Conservation (phyloP, 2,113 vertebrate genomes). For the Dipodomys stephensi region DNA sequence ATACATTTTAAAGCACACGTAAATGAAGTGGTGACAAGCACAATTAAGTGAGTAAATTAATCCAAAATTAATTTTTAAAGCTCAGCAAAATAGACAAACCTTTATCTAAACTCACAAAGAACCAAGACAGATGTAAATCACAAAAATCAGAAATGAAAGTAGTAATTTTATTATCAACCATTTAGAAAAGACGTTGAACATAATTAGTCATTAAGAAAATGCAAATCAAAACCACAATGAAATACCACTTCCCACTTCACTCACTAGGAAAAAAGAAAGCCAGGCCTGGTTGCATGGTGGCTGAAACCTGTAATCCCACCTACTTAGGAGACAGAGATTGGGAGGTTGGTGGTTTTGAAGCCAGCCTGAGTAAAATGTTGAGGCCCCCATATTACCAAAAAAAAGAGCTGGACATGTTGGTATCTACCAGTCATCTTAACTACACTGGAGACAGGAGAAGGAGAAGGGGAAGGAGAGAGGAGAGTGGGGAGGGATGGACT, state of each 20-base stretch:
- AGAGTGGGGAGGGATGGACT: too few relatives aligned
- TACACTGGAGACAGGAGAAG: too few relatives aligned
- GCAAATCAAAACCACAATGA: background rate
- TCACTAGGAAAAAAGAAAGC: too few relatives aligned
- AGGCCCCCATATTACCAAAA: background rate
- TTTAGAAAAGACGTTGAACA: background rate
- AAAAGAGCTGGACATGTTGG: background rate
- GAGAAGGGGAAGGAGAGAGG: too few relatives aligned
- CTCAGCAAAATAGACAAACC: background rate
- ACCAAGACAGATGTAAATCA: background rate
- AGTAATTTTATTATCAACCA: background rate
- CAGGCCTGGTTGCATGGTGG: too few relatives aligned
- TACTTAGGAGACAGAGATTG: background rate
- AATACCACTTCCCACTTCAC: too few relatives aligned
- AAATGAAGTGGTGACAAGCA: background rate
- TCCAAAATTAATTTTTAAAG: background rate
- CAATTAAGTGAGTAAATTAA: background rate
- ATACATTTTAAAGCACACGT: slow-evolving; percentile 4
- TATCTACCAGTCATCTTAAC: too few relatives aligned
- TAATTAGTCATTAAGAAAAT: background rate
- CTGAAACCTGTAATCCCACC: background rate
- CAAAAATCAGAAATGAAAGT: background rate
- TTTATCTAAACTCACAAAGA: background rate
- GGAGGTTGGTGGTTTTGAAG: background rate
- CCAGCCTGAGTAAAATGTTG: background rate